Percentiles rank a stretch among this genome's conserved stretches.
phyloP scores from a whole-genome alignment of 2,888 invertebrate genomes.

The Papilio demoleus region DNA sequence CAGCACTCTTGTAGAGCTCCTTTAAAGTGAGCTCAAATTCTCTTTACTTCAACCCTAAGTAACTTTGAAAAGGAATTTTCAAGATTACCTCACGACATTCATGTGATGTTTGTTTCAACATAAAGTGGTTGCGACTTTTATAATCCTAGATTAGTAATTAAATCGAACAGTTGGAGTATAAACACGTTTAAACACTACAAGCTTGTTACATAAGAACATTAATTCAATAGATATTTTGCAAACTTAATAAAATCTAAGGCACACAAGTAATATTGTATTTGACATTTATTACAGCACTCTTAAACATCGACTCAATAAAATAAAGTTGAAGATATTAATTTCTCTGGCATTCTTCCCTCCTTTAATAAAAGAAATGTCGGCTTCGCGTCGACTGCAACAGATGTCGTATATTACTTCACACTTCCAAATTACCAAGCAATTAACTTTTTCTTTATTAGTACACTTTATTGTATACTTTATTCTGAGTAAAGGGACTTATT shows the following conservation, averaged over 20 bases:
- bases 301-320: background rate
- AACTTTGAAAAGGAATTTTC: slow-evolving; percentile 1
- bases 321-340: slow-evolving; percentile 5
- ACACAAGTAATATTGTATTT: too few species aligned
- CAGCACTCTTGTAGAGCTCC: slow-evolving; percentile 25
- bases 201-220: too few species aligned
- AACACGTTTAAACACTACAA: too few species aligned
- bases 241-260: too few species aligned
- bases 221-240: too few species aligned
- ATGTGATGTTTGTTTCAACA: background rate
- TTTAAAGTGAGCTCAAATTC: slow-evolving; percentile 28
- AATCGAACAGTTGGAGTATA: too few species aligned
- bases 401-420: slow-evolving; percentile 16
- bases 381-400: slow-evolving; percentile 10
- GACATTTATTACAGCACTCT: background rate
- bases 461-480: too few species aligned
- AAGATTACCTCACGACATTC: background rate
- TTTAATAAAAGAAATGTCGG: slow-evolving; percentile 20
- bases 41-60: slow-evolving; percentile 14
- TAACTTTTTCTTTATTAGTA: background rate
- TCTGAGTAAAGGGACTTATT: too few species aligned
- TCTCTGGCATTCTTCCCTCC: slow-evolving; percentile 1
- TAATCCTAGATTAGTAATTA: background rate
- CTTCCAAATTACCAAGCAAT: background rate
- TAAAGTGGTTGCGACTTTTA: background rate